phyloP scores from a whole-genome alignment of 2,888 invertebrate genomes.

The Sepioteuthis lessoniana region DNA sequence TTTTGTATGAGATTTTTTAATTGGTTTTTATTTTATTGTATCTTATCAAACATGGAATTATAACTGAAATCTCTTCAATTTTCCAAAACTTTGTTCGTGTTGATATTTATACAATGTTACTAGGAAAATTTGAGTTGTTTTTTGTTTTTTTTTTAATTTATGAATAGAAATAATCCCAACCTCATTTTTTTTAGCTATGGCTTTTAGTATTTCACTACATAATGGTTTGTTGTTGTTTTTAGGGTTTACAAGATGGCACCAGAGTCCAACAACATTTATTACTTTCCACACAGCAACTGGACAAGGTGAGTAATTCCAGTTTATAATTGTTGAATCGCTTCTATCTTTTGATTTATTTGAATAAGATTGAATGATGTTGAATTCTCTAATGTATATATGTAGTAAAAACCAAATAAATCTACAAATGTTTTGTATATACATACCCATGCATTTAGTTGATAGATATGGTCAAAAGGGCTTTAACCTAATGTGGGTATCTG shows the following conservation, averaged over 20 bases:
- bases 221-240: slow-evolving; percentile 54
- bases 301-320: slow-evolving; percentile 61
- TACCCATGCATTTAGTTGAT: too few relatives aligned
- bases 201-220: too few relatives aligned
- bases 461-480: too few relatives aligned
- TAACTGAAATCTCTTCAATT: too few relatives aligned
- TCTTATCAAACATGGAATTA: background rate
- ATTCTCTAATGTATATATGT: background rate
- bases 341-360: background rate
- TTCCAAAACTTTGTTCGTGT: too few relatives aligned
- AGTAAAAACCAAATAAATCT: too few relatives aligned
- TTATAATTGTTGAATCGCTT: background rate
- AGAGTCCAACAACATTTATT: slow-evolving; percentile 65
- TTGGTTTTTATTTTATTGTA: background rate
- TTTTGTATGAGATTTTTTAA: background rate
- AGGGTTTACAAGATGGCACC: slow-evolving; percentile 70
- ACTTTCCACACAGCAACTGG: slow-evolving; percentile 59
- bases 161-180: background rate
- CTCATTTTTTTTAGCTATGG: background rate
- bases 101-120: background rate
- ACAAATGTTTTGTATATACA: too few relatives aligned
- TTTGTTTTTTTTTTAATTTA: background rate
- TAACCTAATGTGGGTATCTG: too few relatives aligned
- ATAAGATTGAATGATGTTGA: background rate
- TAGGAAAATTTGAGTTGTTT: background rate